Evolutionary conservation across 2,888 invertebrate genomes (phyloP), one percentile per base, ranked within the genome.

Genomic region (Theretra japonica): DNA sequence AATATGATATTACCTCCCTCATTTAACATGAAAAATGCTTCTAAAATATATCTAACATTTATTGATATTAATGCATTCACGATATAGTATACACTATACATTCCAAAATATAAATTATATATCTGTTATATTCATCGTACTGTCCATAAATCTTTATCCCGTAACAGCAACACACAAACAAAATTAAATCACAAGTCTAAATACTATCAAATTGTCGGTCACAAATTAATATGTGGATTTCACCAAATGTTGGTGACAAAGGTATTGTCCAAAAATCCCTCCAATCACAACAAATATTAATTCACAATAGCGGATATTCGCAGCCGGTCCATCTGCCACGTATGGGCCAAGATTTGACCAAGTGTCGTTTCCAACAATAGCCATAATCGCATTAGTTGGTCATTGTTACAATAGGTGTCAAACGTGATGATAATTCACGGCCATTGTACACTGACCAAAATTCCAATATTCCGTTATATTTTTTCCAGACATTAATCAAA

Each of bases 321-420:
- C 82, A 77, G 81, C 84, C 85, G 83, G 82, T 81, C 85, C 92
- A 92, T 91, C 92, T 91, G 92, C 88, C 82, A 73, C 53, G 25
- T 74, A 59, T 70, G 73, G 75, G 78, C 82, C 33, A 76, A 78
- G 83, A 84, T 84, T 83, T 86, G 84, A 88, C 83, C 92, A 90
- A 91, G 92, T 90, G 92, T 88, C 72, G 73, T 76, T 75, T 70
- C n/a, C n/a, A n/a, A 88, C 84, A 88, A 89, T 82, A 80, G 85
- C 80, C 74, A 86, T 88, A 86, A 89, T 89, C 83, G 85, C 83
- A 88, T 88, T 88, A 89, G n/a, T n/a, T n/a, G n/a, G n/a, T n/a
- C n/a, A n/a, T n/a, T 83, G 83, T 81, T 83, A 91, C 90, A 90
- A 92, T 88, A 88, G 85, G 83, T 88, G 91, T 90, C 91, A 90